Percentiles rank a stretch among this genome's conserved stretches.
These are phyloP conservation scores for Xanthia togata DNA, from an alignment of 2,888 invertebrate species.

Conservation along the genomic window DNA sequence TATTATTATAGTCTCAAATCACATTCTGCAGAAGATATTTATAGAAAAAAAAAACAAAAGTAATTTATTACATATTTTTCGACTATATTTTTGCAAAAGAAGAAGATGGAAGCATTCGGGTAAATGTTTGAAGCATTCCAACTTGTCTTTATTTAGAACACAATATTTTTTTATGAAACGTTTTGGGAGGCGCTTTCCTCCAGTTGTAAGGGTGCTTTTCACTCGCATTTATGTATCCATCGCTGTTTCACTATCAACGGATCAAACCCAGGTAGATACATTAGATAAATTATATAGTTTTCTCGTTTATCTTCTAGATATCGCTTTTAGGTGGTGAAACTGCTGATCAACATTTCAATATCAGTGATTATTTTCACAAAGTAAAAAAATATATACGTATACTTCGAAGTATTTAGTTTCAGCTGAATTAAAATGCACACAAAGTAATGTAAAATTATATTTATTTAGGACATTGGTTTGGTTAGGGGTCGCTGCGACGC, in stretches of 20 bases:
- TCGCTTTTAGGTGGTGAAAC: constrained; percentile 66
- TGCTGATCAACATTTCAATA: constrained; percentile 27
- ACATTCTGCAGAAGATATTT: constrained; percentile 47
- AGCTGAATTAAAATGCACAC: constrained; percentile 63
- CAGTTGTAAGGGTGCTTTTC: constrained; percentile 60
- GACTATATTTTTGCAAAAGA: constrained; percentile 67
- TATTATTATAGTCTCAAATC: constrained; percentile 43
- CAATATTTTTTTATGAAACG: constrained; percentile 50
- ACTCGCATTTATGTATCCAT: constrained; percentile 59
- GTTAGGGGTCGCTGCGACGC: constrained; percentile 68
- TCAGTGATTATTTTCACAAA: constrained; percentile 36
- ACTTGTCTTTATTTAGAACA: constrained; percentile 60
- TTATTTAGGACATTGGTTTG: constrained; percentile 74
- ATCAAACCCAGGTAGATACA: constrained; percentile 39
- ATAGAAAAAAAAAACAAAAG: constrained; percentile 44
- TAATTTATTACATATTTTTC: constrained; percentile 69
- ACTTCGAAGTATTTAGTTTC: constrained; percentile 40
- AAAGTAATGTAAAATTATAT: constrained; percentile 64
- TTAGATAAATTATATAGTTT: constrained; percentile 50
- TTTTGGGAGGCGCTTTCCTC: constrained; percentile 35
- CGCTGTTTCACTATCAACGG: constrained; percentile 40
- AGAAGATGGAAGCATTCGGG: constrained; percentile 51
- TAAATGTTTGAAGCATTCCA: constrained; percentile 70
- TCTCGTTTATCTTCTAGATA: constrained; percentile 62
- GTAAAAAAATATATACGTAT: constrained; percentile 43